These are phyloP conservation scores for Schmidtea mediterranea DNA, from an alignment of 1,140 invertebrate genomes.

Conservation along the genomic window DNA sequence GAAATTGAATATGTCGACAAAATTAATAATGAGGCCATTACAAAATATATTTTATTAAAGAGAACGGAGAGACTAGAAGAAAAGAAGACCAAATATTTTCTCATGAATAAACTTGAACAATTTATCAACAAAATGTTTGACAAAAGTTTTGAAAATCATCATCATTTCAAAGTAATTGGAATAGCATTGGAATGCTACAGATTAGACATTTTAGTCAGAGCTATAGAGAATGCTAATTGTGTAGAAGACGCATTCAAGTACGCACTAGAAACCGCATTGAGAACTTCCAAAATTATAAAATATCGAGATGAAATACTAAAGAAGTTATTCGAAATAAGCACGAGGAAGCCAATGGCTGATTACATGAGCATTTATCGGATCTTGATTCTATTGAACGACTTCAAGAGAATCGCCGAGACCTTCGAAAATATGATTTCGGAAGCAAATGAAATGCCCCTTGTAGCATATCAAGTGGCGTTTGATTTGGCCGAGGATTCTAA, in stretches of 20 bases:
- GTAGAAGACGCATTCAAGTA: constrained; percentile 50
- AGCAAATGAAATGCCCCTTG: constrained; percentile 33
- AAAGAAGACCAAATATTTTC: too few species aligned
- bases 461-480: constrained; percentile 4
- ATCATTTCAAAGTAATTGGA: constrained; percentile 54
- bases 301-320: constrained; percentile 64
- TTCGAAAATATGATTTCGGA: constrained; percentile 57
- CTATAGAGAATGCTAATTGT: constrained; percentile 33
- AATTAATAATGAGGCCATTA: constrained; percentile 40
- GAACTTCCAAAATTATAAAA: constrained; percentile 62
- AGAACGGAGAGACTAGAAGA: too few species aligned
- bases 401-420: constrained; percentile 58
- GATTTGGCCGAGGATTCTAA: constrained; percentile 82
- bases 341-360: constrained; percentile 46
- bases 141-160: constrained; percentile 65
- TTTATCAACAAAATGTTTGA: constrained; percentile 93
- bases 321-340: constrained; percentile 61
- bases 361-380: constrained; percentile 76
- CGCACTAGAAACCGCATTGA: constrained; percentile 79
- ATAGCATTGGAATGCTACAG: constrained; percentile 72
- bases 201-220: constrained; percentile 73
- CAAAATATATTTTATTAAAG: constrained; percentile 9
- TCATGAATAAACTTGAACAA: constrained; percentile 40
- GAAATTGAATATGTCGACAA: constrained; percentile 83
- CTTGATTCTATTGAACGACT: constrained; percentile 76